Percentiles rank a stretch among this genome's conserved stretches.
Conservation (phyloP, 2,888 invertebrate genomes). For the Drosophila mimica region DNA sequence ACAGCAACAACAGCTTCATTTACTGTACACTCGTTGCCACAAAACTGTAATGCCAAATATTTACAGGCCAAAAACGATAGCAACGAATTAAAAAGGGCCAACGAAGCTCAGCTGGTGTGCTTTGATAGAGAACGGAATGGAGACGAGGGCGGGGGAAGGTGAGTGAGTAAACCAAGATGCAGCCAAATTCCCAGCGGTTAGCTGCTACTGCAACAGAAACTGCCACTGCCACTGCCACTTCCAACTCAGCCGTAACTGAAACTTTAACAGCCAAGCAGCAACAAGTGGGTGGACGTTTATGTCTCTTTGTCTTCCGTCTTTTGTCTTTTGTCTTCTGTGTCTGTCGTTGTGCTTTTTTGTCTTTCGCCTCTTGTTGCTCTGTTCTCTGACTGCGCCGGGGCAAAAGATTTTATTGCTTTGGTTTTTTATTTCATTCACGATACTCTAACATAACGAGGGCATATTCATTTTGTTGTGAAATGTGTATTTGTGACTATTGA, state of each 20-base stretch:
- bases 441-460: conserved; percentile 13
- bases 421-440: conserved; percentile 52
- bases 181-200: conserved; percentile 52
- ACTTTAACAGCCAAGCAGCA: conserved; percentile 71
- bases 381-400: conserved; percentile 4
- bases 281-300: conserved; percentile 80
- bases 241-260: conserved; percentile 69
- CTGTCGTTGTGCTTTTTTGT: background rate
- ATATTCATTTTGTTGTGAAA: background rate
- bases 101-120: background rate
- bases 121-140: background rate
- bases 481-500: background rate
- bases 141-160: too few species aligned
- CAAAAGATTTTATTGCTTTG: conserved; percentile 45
- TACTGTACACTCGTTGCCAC: conserved; percentile 17
- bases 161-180: conserved; percentile 23
- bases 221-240: conserved; percentile 40
- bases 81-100: conserved; percentile 55
- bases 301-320: conserved; percentile 72
- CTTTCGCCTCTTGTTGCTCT: conserved; percentile 15
- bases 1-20: conserved; percentile 49
- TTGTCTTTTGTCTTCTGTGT: conserved; percentile 20
- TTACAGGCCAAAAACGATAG: conserved; percentile 45
- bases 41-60: conserved; percentile 57
- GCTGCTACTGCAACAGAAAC: conserved; percentile 30